These are phyloP conservation scores for Panagrolaimus sp. DNA, from an alignment of 1,140 invertebrate species.

Conservation along the genomic window DNA sequence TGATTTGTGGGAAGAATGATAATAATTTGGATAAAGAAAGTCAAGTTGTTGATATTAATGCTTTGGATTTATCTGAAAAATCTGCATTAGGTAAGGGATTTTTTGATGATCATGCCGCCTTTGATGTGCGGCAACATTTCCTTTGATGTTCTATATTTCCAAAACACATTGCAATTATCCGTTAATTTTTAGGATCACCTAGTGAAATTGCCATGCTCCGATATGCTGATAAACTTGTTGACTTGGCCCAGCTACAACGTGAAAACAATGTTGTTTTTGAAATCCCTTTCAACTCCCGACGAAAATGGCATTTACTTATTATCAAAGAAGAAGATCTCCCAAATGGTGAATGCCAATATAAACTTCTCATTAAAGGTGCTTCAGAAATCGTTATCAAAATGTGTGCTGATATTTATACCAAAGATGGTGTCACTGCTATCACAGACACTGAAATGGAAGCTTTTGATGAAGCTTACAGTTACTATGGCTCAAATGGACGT, in stretches of 20 bases:
- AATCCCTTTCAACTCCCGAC: conserved; percentile 62
- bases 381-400: conserved; percentile 93
- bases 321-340: conserved; percentile 17
- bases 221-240: conserved; percentile 37
- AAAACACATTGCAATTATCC: no score
- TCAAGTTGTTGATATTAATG: no score
- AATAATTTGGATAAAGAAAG: no score
- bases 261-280: conserved; percentile 41
- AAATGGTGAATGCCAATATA: conserved; percentile 68
- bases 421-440: conserved; percentile 11
- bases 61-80: no score
- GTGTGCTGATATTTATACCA: conserved; percentile 64
- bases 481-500: conserved; percentile 42
- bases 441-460: not conserved
- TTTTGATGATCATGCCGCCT: no score
- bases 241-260: conserved; percentile 32
- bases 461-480: no score
- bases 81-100: no score
- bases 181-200: not conserved
- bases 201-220: conserved; percentile 52
- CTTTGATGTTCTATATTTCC: no score
- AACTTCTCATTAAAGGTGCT: conserved; percentile 98
- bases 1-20: no score
- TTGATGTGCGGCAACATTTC: no score
- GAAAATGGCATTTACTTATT: conserved; percentile 63